phyloP scores from a whole-genome alignment of 2,113 vertebrate species.

The Aspiorhynchus laticeps region DNA sequence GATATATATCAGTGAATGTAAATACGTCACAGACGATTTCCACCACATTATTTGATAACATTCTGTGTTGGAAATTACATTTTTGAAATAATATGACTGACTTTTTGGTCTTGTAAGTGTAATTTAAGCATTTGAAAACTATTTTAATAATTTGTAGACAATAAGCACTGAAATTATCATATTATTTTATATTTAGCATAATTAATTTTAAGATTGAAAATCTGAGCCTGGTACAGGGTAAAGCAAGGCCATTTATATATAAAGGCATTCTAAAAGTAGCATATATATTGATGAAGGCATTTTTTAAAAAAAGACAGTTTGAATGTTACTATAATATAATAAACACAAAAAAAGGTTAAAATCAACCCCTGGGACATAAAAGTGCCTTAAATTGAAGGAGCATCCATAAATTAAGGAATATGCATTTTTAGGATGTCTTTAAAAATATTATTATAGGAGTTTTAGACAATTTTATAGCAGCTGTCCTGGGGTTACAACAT shows the following conservation, averaged over 20 bases:
- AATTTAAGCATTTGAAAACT: not conserved
- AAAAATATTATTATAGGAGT: not conserved
- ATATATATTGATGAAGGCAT: not conserved
- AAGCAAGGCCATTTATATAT: not conserved
- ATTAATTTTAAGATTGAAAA: not conserved
- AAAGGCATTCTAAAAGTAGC: not conserved
- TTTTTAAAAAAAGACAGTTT: not conserved
- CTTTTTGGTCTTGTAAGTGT: not conserved
- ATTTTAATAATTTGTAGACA: not conserved
- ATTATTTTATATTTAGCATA: not conserved
- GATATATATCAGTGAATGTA: not conserved
- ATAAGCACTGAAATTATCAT: not conserved
- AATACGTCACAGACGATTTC: not conserved
- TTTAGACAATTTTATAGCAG: constrained; percentile 1
- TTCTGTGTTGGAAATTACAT: not conserved
- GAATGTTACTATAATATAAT: not conserved
- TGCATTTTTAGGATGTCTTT: not conserved
- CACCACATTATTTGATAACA: not conserved
- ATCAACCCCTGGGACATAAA: not conserved
- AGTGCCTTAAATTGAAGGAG: not conserved
- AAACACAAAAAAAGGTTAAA: not conserved
- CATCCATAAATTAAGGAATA: not conserved
- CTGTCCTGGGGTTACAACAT: not conserved
- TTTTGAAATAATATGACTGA: not conserved
- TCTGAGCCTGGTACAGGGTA: too few relatives aligned